phyloP scores from a whole-genome alignment of 2,888 invertebrate species.

The Baronia brevicornis region DNA sequence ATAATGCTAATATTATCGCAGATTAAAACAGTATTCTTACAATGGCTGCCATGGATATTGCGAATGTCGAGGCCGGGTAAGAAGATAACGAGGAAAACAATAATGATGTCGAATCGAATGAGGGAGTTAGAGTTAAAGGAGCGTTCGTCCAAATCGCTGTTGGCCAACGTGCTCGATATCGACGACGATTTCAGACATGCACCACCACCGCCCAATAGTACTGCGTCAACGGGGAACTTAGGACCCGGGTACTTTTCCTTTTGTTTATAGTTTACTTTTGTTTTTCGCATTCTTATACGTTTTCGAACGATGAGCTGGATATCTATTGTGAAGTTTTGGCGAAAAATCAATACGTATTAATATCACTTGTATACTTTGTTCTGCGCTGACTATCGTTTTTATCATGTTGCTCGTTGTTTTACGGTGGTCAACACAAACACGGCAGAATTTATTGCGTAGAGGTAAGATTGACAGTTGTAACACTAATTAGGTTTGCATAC shows the following conservation, averaged over 20 bases:
- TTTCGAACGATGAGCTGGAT: too few species aligned
- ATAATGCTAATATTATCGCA: slow-evolving; percentile 45
- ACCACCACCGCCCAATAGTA: slow-evolving; percentile 78
- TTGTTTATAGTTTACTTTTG: too few species aligned
- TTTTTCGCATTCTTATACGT: too few species aligned
- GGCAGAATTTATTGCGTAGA: too few species aligned
- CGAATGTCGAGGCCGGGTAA: slow-evolving; percentile 97
- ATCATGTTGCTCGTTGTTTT: too few species aligned
- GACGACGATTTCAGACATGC: slow-evolving; percentile 94
- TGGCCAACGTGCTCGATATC: slow-evolving; percentile 96
- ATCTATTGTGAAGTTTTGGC: too few species aligned
- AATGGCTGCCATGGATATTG: slow-evolving; percentile 98
- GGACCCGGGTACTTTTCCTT: slow-evolving; percentile 81
- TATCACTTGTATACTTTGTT: too few species aligned
- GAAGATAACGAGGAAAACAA: slow-evolving; percentile 92
- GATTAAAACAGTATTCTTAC: slow-evolving; percentile 96
- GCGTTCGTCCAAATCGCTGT: slow-evolving; percentile 92
- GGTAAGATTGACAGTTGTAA: too few species aligned
- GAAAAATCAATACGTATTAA: too few species aligned
- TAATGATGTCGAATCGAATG: slow-evolving; percentile 93
- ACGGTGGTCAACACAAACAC: too few species aligned
- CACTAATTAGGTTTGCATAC: too few species aligned
- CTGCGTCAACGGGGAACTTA: slow-evolving; percentile 78
- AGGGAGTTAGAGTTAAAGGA: slow-evolving; percentile 95
- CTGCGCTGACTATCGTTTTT: too few species aligned